A percentile compares a stretch with the other conserved stretches of the same genome.
Evolutionary conservation across 2,888 invertebrate genomes (phyloP).

Genomic region (Elysia crispata): DNA sequence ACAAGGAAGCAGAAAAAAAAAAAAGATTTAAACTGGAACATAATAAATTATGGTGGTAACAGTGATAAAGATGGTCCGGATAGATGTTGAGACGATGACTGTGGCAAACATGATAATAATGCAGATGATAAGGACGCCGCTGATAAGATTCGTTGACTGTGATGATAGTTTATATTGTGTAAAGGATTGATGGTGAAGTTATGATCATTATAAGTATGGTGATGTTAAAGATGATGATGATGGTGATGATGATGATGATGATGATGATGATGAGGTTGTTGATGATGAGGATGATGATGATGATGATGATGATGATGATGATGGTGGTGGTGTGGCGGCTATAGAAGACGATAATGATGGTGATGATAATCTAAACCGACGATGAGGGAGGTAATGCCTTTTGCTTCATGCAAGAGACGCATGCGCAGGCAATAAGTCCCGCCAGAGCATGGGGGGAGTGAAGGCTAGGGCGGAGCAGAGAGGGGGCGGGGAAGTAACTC

Average conservation of each 20-base stretch:
- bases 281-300: not conserved
- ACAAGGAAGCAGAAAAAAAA: no score
- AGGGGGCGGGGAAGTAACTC: constrained; percentile 29
- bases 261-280: not conserved
- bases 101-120: no score
- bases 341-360: not conserved
- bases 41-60: no score
- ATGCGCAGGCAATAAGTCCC: constrained; percentile 33
- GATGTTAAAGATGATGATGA: not conserved
- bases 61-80: no score
- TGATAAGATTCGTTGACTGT: no score
- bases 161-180: no score
- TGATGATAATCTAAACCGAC: not conserved
- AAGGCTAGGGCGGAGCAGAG: constrained; percentile 26
- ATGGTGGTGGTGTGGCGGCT: not conserved
- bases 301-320: not conserved
- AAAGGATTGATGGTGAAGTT: no score
- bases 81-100: no score
- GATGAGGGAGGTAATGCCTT: not conserved
- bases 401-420: constrained; percentile 41
- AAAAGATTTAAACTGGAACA: no score
- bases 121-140: no score
- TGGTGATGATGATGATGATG: not conserved
- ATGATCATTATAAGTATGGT: no score
- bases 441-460: constrained; percentile 32